Base-by-base conservation (phyloP, 2,888 invertebrate species). In the Colostygia pectinataria region DNA sequence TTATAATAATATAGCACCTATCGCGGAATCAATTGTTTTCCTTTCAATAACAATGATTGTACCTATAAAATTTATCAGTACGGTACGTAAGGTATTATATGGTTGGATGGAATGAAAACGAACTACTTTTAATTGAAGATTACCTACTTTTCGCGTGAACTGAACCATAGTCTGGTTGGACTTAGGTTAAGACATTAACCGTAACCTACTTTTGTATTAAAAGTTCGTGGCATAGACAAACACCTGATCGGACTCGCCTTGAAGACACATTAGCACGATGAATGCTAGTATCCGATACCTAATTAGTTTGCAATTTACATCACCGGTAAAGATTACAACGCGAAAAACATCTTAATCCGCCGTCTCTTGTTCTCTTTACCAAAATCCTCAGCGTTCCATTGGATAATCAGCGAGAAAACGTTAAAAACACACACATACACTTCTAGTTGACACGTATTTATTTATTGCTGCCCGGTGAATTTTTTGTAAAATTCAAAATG, bases 271-370 rank as follows among this genome's bases (percentile, higher is more conserved):
- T 70, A 69, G 59, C 61, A 55, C 57, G 60, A 57, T 55, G 62
- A 61, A 67, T 71, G 68, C 63, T 71, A 71, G 77, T 70, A 67
- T 61, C 68, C 68, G 74, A 78, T 81, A n/a, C n/a, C n/a, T n/a
- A 80, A 83, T 83, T 79, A 79, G 77, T 80, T 80, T 66, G 71
- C 76, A 84, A 85, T 84, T 85, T 83, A 83, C 84, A 83, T 83
- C 76, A 83, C 70, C 64, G 68, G 58, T 41, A 50, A 53, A 54
- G 49, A 56, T 58, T 53, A 56, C 54, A 43, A 49, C 52, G 48
- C 42, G 55, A 41, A 42, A 59, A 58, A 59, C 55, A 57, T 46
- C 48, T 56, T 37, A 33, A 50, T 52, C 43, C 44, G 49, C 42
- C 48, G 51, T 56, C 56, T 41, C 46, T 29, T 41, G 39, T 50